Conservation (phyloP, 1,140 invertebrate genomes). For the Elysia chlorotica region DNA sequence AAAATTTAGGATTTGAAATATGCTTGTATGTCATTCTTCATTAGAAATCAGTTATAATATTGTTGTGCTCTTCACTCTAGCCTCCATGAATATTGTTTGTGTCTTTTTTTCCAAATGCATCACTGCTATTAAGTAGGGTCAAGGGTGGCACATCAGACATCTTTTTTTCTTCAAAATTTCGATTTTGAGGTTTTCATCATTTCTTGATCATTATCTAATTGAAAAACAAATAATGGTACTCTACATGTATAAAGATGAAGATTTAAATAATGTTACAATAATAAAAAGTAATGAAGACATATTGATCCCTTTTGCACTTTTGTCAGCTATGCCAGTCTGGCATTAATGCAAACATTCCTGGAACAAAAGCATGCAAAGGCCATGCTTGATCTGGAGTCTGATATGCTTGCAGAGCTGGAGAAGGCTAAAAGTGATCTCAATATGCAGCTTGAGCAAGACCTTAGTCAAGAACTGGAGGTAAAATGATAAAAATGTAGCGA, state of each 20-base stretch:
- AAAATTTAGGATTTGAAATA: background rate
- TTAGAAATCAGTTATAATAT: too few species aligned
- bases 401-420: conserved; percentile 54
- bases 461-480: conserved; percentile 49
- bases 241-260: too few species aligned
- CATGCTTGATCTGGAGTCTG: conserved; percentile 46
- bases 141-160: too few species aligned
- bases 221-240: too few species aligned
- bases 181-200: too few species aligned
- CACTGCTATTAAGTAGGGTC: too few species aligned
- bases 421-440: conserved; percentile 49
- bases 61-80: background rate
- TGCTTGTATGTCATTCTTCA: too few species aligned
- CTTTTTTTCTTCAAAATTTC: too few species aligned
- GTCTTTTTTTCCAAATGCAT: conserved; percentile 19
- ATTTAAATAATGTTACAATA: too few species aligned
- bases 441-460: conserved; percentile 40
- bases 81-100: background rate
- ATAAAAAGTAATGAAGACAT: too few species aligned
- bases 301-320: too few species aligned
- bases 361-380: conserved; percentile 50
- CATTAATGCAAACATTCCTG: conserved; percentile 44
- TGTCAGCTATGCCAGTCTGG: conserved; percentile 52
- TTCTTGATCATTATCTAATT: too few species aligned
- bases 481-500: background rate